These are phyloP conservation scores for Liparis tanakae DNA, from an alignment of 2,797 vertebrate genomes.

Conservation along the genomic window DNA sequence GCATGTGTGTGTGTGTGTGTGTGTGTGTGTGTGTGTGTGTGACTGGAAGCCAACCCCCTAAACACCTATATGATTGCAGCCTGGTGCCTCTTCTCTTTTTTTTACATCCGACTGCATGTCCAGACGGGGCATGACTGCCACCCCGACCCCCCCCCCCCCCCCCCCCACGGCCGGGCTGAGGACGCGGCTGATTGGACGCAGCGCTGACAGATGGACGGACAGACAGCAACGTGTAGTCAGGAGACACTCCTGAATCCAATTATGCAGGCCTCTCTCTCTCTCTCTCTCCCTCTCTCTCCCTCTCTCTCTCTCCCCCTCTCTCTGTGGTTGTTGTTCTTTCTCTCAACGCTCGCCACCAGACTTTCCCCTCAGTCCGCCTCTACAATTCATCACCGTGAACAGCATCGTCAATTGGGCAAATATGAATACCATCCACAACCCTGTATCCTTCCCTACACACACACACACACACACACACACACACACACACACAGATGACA, in stretches of 20 bases:
- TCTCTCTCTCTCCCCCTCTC: constrained; percentile 22
- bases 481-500: constrained; percentile 25
- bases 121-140: constrained; percentile 39
- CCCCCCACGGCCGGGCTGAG: constrained; percentile 26
- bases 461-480: constrained; percentile 18
- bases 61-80: constrained; percentile 64
- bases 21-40: constrained; percentile 27
- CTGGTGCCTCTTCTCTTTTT: constrained; percentile 7
- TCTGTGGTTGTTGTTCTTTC: not conserved
- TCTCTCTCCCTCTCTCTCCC: constrained; percentile 29
- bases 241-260: constrained; percentile 62
- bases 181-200: constrained; percentile 59
- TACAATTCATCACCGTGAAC: constrained; percentile 44
- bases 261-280: constrained; percentile 35
- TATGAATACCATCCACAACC: constrained; percentile 36
- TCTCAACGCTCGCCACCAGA: constrained; percentile 20
- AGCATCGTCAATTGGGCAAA: constrained; percentile 28
- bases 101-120: constrained; percentile 37
- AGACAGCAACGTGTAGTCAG: constrained; percentile 61
- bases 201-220: constrained; percentile 57
- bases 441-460: constrained; percentile 2
- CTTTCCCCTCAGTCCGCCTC: constrained; percentile 16
- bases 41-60: constrained; percentile 28
- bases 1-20: constrained; percentile 23
- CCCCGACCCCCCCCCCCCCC: too few species aligned